These are phyloP conservation scores for Coelogynopora nodosa DNA, from an alignment of 2,888 invertebrate species.

Conservation along the genomic window DNA sequence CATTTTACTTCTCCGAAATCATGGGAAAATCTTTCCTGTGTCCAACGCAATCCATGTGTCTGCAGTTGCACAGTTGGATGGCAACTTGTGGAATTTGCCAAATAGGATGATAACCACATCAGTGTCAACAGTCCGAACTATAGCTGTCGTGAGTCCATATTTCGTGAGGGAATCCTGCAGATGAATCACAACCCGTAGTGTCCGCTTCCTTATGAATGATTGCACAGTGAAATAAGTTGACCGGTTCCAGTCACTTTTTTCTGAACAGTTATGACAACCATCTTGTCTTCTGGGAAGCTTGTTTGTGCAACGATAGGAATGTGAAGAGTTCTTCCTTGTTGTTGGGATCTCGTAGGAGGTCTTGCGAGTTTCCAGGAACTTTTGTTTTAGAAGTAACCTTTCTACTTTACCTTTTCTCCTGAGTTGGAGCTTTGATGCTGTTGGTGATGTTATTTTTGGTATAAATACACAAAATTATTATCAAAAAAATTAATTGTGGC, in stretches of 20 bases:
- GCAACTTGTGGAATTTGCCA: neutral
- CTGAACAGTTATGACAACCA: conserved; percentile 42
- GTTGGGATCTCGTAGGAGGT: no score
- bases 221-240: neutral
- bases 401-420: conserved; percentile 45
- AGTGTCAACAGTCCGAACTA: neutral
- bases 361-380: conserved; percentile 46
- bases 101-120: neutral
- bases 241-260: neutral
- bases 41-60: neutral
- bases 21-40: neutral
- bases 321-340: neutral
- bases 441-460: conserved; percentile 43
- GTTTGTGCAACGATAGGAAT: neutral
- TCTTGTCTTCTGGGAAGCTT: conserved; percentile 25
- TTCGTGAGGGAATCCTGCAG: neutral
- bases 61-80: neutral
- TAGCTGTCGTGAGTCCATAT: neutral
- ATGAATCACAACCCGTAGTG: neutral
- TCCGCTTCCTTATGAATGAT: neutral
- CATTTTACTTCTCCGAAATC: neutral
- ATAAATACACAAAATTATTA: no score
- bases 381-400: conserved; percentile 36
- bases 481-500: no score
- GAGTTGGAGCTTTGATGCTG: conserved; percentile 48